Evolutionary conservation across 2,888 invertebrate species (phyloP), one percentile per base, ranked within the genome.

Genomic region (Girardia tigrina): DNA sequence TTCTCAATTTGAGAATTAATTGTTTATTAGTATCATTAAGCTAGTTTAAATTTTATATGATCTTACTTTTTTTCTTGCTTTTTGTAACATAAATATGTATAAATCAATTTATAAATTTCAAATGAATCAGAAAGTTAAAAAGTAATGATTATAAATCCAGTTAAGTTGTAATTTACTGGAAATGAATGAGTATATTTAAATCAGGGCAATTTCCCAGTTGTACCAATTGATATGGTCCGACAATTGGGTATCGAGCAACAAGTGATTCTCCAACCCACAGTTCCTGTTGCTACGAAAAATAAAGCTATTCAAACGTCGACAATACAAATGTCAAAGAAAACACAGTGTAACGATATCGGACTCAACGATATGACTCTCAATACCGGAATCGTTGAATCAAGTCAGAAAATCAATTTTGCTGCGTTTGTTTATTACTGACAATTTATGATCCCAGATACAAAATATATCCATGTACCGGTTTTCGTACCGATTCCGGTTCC

Each of bases 181-280:
- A n/a, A n/a, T n/a, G n/a, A n/a, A n/a, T n/a, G n/a, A n/a, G n/a
- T n/a, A n/a, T n/a, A n/a, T n/a, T n/a, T n/a, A n/a, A n/a, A n/a
- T n/a, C n/a, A 56, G 56, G 74, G 74, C 1, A 36, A 74, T 26
- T 75, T 75, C 29, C 75, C 75, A 1, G 73, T 72, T 1, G 75
- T 75, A 20, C 75, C 75, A 20, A 75, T 75, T 1, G 75, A 75
- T 27, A 75, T 75, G 75, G 73, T 75, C n/a, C 76, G 75, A 12
- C 75, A 75, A 42, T 36, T 75, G 74, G 75, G 72, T 20, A 75
- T 75, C 23, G 75, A 75, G 28, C 81, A 83, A 77, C 90, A 91
- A 80, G 88, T 92, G 28, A 88, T 92, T 77, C 88, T 91, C 1
- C 89, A 90, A 83, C 90, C 90, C 0, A 87, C 90, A 56, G 89